Evolutionary conservation across 2,113 vertebrate genomes (phyloP), one percentile per base, ranked within the genome.

Genomic region (Mormoops blainvillei): DNA sequence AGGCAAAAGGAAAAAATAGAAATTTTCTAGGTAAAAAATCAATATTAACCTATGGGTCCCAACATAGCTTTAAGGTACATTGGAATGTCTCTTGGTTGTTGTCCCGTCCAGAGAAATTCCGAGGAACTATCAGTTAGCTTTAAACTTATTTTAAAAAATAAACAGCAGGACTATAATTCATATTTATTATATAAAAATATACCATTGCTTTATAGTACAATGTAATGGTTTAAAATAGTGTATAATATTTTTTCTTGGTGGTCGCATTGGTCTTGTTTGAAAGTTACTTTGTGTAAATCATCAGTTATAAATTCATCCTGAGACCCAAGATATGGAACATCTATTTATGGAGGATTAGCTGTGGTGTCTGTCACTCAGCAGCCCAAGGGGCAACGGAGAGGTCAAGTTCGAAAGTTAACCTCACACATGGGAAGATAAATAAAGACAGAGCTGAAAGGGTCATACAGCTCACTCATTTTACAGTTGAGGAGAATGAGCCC

Each of bases 311-410:
- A 97, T 96, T 96, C 58, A 89, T 87, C 87, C 94, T 95, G 96
- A 95, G 96, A 95, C 67, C 63, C 74, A 87, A 96, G 96, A 96
- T 96, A 76, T 80, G 94, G 92, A 92, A 97, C 96, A 97, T 98
- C 97, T 98, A 97, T 98, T 98, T 98, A 95, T 97, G 97, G 97
- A 97, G 78, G 94, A 87, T 98, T 92, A 97, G 94, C 97, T 91
- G 71, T 92, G 94, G 88, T 91, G 95, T 77, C 92, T 95, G 97
- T 96, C 97, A 97, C 71, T 97, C 95, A 83, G 90, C 73, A 86
- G 90, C 81, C 65, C 70, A 83, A 91, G 71, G 48, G 58, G 71
- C 87, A 87, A 61, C 9, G 33, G 43, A 86, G 87, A 98, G 92
- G 94, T 84, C 97, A 96, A 90, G 88, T 85, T 95, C 89, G 93